phyloP scores from a whole-genome alignment of 2,888 invertebrate species.

The Pristionchus entomophagus region DNA sequence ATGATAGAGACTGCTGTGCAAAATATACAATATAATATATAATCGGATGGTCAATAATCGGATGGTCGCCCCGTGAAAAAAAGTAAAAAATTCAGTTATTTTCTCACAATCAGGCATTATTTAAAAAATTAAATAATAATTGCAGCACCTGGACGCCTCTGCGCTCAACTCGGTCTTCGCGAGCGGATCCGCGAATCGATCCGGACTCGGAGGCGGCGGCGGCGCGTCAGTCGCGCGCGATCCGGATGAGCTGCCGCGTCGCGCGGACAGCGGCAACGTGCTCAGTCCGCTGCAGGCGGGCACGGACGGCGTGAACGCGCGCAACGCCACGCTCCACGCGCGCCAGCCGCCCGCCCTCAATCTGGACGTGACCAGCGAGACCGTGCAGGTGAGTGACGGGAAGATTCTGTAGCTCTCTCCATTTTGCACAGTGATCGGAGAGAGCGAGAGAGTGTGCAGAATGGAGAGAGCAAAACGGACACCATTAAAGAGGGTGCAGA shows the following conservation, averaged over 20 bases:
- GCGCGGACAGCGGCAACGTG: constrained; percentile 22
- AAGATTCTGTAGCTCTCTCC: background rate
- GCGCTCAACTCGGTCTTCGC: constrained; percentile 49
- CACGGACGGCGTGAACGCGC: constrained; percentile 46
- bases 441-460: too few species aligned
- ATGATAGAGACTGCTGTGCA: too few species aligned
- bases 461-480: too few species aligned
- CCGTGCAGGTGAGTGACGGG: constrained; percentile 15
- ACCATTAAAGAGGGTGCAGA: too few species aligned
- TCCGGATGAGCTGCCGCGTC: constrained; percentile 61
- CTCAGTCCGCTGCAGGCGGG: constrained; percentile 22
- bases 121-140: background rate
- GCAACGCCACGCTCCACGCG: constrained; percentile 39
- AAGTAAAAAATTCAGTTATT: too few species aligned
- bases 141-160: constrained; percentile 55
- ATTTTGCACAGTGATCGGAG: too few species aligned
- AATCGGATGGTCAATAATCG: too few species aligned
- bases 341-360: constrained; percentile 46
- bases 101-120: too few species aligned
- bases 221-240: constrained; percentile 49
- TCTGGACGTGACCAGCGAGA: constrained; percentile 46
- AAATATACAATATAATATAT: too few species aligned
- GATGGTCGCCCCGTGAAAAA: too few species aligned
- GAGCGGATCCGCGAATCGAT: constrained; percentile 1
- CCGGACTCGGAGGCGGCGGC: background rate